Conservation (phyloP, 2,113 vertebrate species). For the Cyprinodon tularosa region DNA sequence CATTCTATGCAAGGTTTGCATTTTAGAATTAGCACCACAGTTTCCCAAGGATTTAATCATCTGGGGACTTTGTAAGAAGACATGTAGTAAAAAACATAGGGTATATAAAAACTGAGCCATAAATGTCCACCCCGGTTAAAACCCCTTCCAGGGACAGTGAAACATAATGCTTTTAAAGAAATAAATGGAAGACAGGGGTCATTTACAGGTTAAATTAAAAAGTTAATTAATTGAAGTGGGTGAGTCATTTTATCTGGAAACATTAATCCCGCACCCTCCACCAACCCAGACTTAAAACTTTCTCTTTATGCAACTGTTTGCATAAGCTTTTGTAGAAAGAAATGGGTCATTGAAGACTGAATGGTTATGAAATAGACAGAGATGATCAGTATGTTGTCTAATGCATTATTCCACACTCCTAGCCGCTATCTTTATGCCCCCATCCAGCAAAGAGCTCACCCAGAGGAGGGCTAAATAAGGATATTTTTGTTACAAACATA, state of each 20-base stretch:
- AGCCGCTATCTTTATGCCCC: too few species aligned
- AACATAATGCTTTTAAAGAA: neutral
- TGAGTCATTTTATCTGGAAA: conserved; percentile 14
- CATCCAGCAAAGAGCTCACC: too few species aligned
- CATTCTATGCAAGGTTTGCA: neutral
- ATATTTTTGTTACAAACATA: too few species aligned
- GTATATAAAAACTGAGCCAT: conserved; percentile 1
- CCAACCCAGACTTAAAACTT: neutral
- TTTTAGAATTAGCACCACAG: neutral
- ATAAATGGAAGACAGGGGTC: conserved; percentile 1
- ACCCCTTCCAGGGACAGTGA: neutral
- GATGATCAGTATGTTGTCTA: too few species aligned
- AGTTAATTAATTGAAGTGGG: neutral
- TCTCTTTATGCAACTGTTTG: neutral
- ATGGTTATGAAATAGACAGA: neutral
- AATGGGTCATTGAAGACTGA: neutral
- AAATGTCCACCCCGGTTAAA: conserved; percentile 4
- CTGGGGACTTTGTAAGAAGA: neutral
- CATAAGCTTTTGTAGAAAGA: neutral
- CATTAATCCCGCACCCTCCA: conserved; percentile 15
- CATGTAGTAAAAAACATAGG: neutral
- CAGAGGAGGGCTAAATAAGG: too few species aligned
- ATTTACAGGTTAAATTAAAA: conserved; percentile 2
- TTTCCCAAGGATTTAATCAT: neutral
- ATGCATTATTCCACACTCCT: too few species aligned